Base-by-base conservation (phyloP, 2,888 invertebrate genomes). In the Rotaria sp. region DNA sequence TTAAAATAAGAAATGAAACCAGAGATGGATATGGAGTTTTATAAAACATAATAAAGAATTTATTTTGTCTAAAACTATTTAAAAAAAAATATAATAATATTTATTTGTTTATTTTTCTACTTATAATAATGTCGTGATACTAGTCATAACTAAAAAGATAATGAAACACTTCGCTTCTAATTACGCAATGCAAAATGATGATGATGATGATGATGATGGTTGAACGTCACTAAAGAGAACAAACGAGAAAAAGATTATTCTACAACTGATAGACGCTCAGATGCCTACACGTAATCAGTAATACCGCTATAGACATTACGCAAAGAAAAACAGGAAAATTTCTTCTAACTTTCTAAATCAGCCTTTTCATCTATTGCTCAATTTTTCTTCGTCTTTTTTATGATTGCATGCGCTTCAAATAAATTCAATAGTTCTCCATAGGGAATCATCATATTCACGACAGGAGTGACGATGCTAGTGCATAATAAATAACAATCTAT, bases 331-430 rank as follows among this genome's bases (percentile, higher is more conserved):
- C 18, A 67, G 67, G 35, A 30, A 67, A 67, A 35, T 35, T 30
- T 67, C 67, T 8, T 67, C 67, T n/a, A 67, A 67, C 18, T 67
- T 67, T 67, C 67, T 30, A 67, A 67, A 67, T 67, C 67, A 67
- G 10, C 18, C 35, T 67, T 67, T 67, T 67, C 35, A 67, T 67
- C 35, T 67, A 11, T 67, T 13, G 67, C 67, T 67, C 35, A 13
- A 67, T 67, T 67, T 67, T 67, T 67, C n/a, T 67, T 30, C 13
- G 45, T 57, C 26, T 59, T 67, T 67, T 67, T 35, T 35, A 67
- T 35, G 35, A 67, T 67, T 13, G 67, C 35, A 30, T 30, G 2
- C 35, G 35, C 67, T 67, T 67, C 67, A 67, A 67, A 67, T 18
- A 18, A 30, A 67, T 67, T 67, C 67, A 67, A 67, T 67, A 30